Evolutionary conservation across 2,888 invertebrate genomes (phyloP).

Genomic region (Chrysotoxum bicinctum): DNA sequence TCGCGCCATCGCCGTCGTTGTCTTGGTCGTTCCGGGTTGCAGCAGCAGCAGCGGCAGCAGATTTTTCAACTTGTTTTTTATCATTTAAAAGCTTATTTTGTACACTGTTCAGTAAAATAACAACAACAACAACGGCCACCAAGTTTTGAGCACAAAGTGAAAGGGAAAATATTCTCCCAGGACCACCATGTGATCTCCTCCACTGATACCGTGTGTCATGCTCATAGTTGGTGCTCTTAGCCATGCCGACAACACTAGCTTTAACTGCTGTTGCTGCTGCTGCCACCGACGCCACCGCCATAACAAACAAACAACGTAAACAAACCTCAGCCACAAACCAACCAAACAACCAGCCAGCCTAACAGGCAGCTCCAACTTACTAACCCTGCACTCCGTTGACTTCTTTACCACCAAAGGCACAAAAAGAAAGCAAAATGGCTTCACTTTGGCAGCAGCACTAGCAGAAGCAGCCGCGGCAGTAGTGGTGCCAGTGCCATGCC

Average conservation of each 20-base stretch:
- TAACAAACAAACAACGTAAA: conserved; percentile 69
- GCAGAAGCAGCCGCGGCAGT: background rate
- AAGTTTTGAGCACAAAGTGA: conserved; percentile 67
- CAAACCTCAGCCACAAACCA: conserved; percentile 61
- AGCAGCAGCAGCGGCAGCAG: too few species aligned
- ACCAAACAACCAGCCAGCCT: conserved; percentile 42
- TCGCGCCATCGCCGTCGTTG: conserved; percentile 38
- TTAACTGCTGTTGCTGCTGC: conserved; percentile 26
- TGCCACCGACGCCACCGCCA: conserved; percentile 62
- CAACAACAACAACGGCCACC: conserved; percentile 25
- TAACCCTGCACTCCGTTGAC: conserved; percentile 37
- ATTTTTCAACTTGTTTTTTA: conserved; percentile 34
- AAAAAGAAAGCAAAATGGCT: conserved; percentile 71
- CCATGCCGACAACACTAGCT: conserved; percentile 69
- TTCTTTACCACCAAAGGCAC: conserved; percentile 29
- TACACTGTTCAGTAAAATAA: conserved; percentile 23
- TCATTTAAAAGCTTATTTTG: conserved; percentile 60
- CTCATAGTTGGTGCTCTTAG: conserved; percentile 69
- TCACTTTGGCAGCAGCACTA: conserved; percentile 9
- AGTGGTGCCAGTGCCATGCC: background rate
- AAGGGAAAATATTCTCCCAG: conserved; percentile 73
- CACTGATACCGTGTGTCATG: conserved; percentile 69
- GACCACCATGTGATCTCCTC: conserved; percentile 71
- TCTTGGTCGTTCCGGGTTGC: conserved; percentile 63
- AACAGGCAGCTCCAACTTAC: conserved; percentile 46